Base-by-base conservation (phyloP, 2,113 vertebrate species). In the Gadus macrocephalus region DNA sequence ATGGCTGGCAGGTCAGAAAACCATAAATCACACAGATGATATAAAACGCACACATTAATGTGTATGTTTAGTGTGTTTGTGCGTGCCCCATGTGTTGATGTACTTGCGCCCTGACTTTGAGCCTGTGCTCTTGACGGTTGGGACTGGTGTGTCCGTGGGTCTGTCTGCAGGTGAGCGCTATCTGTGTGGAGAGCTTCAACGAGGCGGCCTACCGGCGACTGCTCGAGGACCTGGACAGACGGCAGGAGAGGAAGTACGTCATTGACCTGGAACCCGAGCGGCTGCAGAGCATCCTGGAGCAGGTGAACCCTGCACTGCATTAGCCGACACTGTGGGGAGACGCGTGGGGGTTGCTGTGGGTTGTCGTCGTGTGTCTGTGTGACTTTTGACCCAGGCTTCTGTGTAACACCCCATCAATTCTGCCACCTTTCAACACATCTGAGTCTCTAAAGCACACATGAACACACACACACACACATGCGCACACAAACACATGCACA, bases 121-220 rank as follows among this genome's bases (percentile, higher is more conserved):
- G 9, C 6, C 8, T 62, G 61, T 62, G 22, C 8, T 62, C 6
- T 4, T 12, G 8, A 27, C 14, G 22, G 9, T 14, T 22, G n/a
- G 15, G 19, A 5, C 69, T 3, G 31, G 31, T 17, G 1, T 20
- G 35, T 12, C 16, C 15, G n/a, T 53, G 14, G 25, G 11, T 53
- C 42, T 55, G 20, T 53, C 28, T 67, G 38, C 93, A 98, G 89
- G 96, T 99, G 83, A 98, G 96, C 20, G 97, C 96, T 64, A 98
- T 98, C 91, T 98, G 97, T 74, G 97, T 98, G 91, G 97, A 98
- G 94, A 98, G 95, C 89, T 98, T 99, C 90, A 98, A 96, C 4
- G 97, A 98, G 77, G 95, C 94, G 62, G 96, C 94, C 20, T 98
- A 99, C 83, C 92, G 97, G 15, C 89, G 95, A 28, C 95, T 99